A percentile compares a stretch with the other conserved stretches of the same genome.
Conservation (phyloP, 2,797 vertebrate species). For the Echiichthys vipera region DNA sequence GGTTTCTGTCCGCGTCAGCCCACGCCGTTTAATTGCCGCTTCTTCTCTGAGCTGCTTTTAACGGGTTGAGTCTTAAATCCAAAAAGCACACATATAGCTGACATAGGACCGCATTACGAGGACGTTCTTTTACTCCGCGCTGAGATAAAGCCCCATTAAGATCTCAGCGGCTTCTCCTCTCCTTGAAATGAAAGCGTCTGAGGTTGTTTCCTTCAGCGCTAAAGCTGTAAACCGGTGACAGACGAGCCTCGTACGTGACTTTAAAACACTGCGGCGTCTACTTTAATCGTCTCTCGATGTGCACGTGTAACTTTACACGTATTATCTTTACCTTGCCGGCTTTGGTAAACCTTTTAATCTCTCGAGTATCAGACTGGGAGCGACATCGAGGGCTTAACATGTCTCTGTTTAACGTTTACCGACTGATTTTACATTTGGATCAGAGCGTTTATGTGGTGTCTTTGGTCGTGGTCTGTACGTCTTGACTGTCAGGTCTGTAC, state of each 20-base stretch:
- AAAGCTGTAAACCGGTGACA: background rate
- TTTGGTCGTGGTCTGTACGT: too few species aligned
- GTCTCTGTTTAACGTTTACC: too few species aligned
- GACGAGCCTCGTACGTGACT: background rate
- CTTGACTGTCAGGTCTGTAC: too few species aligned
- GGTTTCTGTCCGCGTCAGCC: conserved; percentile 53
- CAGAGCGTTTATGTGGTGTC: too few species aligned
- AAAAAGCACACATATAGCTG: conserved; percentile 15
- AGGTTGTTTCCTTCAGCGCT: background rate
- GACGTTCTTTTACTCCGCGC: background rate
- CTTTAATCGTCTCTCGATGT: background rate
- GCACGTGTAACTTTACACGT: background rate
- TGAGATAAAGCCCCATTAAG: conserved; percentile 24
- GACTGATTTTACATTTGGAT: too few species aligned
- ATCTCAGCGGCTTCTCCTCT: background rate
- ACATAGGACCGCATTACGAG: conserved; percentile 22
- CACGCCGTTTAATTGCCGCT: conserved; percentile 39
- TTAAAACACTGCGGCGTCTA: background rate
- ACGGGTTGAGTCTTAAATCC: conserved; percentile 4
- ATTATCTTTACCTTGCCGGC: background rate
- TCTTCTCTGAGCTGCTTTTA: conserved; percentile 40
- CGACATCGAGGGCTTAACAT: too few species aligned
- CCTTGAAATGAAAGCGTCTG: background rate
- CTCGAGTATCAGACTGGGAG: too few species aligned
- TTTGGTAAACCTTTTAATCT: background rate